Evolutionary conservation across 2,797 vertebrate species (phyloP), one percentile per base, ranked within the genome.

Genomic region (Dromococcyx pavoninus): DNA sequence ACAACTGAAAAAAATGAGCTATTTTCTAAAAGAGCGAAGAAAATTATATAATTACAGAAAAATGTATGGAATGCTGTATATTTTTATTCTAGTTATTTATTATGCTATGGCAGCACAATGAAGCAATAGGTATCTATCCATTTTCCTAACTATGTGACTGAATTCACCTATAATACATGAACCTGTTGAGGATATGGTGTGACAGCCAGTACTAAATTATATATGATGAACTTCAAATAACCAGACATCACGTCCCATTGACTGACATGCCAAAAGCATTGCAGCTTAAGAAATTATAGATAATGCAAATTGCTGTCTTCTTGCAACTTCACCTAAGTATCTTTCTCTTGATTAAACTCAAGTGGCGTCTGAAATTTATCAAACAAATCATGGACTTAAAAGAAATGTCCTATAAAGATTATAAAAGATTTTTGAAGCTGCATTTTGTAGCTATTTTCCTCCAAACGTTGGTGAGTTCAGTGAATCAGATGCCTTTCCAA

Each of bases 181-280:
- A 66, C 73, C 37, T 88, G 72, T 81, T 71, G 77, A 89, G 65
- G 51, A 91, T 79, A 86, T 39, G 70, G 50, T 71, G 35, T 93
- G 91, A 89, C 61, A 93, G 81, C 89, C 92, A 95, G 92, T 94
- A 91, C 28, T 86, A 96, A 95, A 88, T 91, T 91, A 97, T 97
- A 93, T 41, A 97, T 87, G 69, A 97, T 93, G 76, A 95, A 84
- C 35, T 94, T 96, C 89, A 97, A 94, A 96, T 94, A 97, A 94
- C 75, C 75, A 96, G 65, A 61, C 43, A 95, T 91, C 89, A 89
- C 17, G 19, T 95, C 86, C 88, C 94, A 93, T 95, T 96, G 95
- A 97, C 30, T 94, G 93, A 85, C 80, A 62, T 77, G 60, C 57
- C 84, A 93, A 91, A 33, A 80, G n/a, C 48, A 83, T 57, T 70